Base-by-base conservation (phyloP, 1,140 invertebrate genomes). In the Dendroctonus valens region DNA sequence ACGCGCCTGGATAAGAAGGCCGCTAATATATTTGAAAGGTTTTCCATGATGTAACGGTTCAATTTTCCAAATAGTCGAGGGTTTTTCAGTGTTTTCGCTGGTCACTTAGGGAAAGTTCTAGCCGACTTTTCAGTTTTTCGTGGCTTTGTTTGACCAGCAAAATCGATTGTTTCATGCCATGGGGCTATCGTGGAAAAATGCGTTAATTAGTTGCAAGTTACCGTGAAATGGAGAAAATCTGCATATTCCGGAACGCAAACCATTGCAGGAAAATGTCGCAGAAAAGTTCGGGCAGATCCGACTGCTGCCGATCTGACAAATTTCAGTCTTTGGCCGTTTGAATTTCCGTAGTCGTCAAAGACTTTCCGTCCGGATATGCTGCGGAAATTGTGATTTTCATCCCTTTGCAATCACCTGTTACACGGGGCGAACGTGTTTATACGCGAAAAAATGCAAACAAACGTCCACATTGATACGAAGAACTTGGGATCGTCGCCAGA, bases 401-500 rank as follows among this genome's bases (percentile, higher is more conserved):
- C 40, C 48, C 46, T 26, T 26, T 26, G 59, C 42, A 61, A 44
- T 70, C 61, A 70, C 69, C 65, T 67, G 61, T 65, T 70, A 67
- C 65, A 55, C 44, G 11, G 54, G 50, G 8, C 26, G 9, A 39
- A 48, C 58, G 58, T 59, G 58, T 59, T 59, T 59, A 37, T 14
- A 14, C 11, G 7, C 50, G n/a, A n/a, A 75, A 80, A 70, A 46
- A 86, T 86, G 85, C 85, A 86, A 81, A 86, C 85, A 11, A 86
- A 86, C 73, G 85, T 86, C 65, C 84, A 86, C 76, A 86, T 86
- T 54, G 85, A 86, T 76, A 83, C 85, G 15, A 86, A 85, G 74
- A 82, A 79, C 68, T 78, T 86, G 46, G 81, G 83, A 42, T 79
- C 79, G 67, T 85, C 79, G 41, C 83, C 84, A 46, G 81, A 83